These are phyloP conservation scores for Lycocerus yunnanus DNA, from an alignment of 2,888 invertebrate species.

Conservation along the genomic window DNA sequence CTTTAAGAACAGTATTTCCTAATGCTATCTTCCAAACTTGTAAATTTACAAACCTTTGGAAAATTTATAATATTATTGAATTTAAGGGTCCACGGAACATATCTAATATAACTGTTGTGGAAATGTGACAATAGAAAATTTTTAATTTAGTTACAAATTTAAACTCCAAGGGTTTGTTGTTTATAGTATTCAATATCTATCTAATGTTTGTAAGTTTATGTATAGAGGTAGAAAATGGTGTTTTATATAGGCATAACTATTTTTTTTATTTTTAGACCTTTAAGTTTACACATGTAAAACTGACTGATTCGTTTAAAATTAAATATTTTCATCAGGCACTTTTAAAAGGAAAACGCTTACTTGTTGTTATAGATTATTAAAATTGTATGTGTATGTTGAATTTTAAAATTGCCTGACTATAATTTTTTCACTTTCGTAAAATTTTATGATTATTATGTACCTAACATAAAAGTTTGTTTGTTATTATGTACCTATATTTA, in stretches of 20 bases:
- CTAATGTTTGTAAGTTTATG: not conserved
- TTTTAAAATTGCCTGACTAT: slow-evolving; percentile 1
- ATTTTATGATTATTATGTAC: slow-evolving; percentile 1
- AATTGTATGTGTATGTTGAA: not conserved
- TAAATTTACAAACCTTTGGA: slow-evolving; percentile 3
- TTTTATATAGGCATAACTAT: not conserved
- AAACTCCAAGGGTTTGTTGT: slow-evolving; percentile 3
- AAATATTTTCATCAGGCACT: not conserved
- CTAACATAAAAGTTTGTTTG: not conserved
- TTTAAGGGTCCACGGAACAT: slow-evolving; percentile 2
- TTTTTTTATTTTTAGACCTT: not conserved
- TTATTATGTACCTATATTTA: not conserved
- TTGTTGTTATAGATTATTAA: not conserved
- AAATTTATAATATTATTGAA: not conserved
- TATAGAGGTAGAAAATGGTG: not conserved
- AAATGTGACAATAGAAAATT: not conserved
- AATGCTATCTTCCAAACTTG: not conserved
- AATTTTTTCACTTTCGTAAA: not conserved
- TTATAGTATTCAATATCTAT: not conserved
- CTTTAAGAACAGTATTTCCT: not conserved
- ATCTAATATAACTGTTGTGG: slow-evolving; percentile 2
- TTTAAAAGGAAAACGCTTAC: not conserved
- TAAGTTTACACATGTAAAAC: not conserved
- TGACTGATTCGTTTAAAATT: not conserved
- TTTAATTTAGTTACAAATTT: not conserved